Base-by-base conservation (phyloP, 1,140 invertebrate species). In the Zaprionus davidi region DNA sequence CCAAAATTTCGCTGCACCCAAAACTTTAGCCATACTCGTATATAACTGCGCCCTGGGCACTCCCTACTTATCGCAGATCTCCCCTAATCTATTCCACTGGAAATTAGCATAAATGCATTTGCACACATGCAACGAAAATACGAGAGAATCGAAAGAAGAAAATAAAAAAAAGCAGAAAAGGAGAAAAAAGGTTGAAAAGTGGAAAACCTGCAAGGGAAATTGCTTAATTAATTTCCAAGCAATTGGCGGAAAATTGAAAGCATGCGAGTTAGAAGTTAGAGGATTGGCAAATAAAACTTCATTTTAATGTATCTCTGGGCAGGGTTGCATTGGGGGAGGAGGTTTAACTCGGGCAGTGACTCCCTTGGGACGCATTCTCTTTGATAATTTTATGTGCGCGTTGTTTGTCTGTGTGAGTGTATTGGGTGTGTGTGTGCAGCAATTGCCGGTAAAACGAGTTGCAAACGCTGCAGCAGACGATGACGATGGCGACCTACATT, bases 171-270 rank as follows among this genome's bases (percentile, higher is more conserved):
- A 0, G 9, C 2, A 34, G 9, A 34, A 34, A 51, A 58, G 38
- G 12, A 20, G 2, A 9, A 12, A 62, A 28, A 36, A 0, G 36
- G 36, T 13, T 0, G 4, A 38, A 53, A 53, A 58, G 51, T 51
- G 53, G 64, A 73, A 84, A 78, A 75, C 49, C 71, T 78, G 70
- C 65, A 26, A 66, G 65, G 79, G 71, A 79, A 85, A 86, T 85
- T 86, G 82, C 82, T 82, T 86, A 85, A 85, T 85, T 85, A 85
- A 85, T 86, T 85, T 86, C 60, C 82, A 67, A 62, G 66, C 81
- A 49, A 62, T 44, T 53, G 46, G 67, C 55, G 38, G 75, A 75
- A 85, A 85, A 81, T 78, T 78, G 67, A 71, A 71, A 76, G 73
- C 73, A 76, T 59, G 67, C 41, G 41, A 44, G 73, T 59, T 71